Conservation (phyloP, 23 tunicate species). For the Halocynthia aurantium region DNA sequence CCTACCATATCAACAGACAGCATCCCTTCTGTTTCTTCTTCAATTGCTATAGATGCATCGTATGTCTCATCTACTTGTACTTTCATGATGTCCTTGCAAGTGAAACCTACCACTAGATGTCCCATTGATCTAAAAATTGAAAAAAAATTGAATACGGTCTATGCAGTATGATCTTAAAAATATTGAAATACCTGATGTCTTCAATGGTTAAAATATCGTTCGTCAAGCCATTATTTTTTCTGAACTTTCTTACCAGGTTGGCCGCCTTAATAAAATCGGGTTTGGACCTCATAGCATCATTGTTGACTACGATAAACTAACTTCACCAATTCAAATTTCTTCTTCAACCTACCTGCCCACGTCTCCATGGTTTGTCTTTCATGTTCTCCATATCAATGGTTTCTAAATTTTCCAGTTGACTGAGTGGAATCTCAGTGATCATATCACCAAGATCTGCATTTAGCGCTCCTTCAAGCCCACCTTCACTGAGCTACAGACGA, state of each 20-base stretch:
- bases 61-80: conserved; percentile 46
- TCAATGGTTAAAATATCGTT: conserved; percentile 4
- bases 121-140: conserved; percentile 46
- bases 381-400: conserved; percentile 13
- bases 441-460: conserved; percentile 32
- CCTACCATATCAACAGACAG: conserved; percentile 82
- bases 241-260: conserved; percentile 25
- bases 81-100: conserved; percentile 56
- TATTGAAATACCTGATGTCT: conserved; percentile 9
- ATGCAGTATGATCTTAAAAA: background rate
- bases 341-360: conserved; percentile 39
- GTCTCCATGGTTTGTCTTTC: conserved; percentile 28
- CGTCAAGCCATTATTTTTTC: conserved; percentile 4
- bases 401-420: conserved; percentile 14
- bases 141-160: background rate
- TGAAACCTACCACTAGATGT: conserved; percentile 33
- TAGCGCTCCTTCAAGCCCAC: conserved; percentile 4
- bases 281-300: background rate
- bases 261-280: conserved; percentile 33
- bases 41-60: conserved; percentile 39
- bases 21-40: conserved; percentile 24
- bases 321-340: background rate
- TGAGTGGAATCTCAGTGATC: conserved; percentile 37
- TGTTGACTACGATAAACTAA: background rate
- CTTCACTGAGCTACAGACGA: conserved; percentile 29